phyloP scores from a whole-genome alignment of 64 coral and sea anemone species.

The Platygyra sinensis region DNA sequence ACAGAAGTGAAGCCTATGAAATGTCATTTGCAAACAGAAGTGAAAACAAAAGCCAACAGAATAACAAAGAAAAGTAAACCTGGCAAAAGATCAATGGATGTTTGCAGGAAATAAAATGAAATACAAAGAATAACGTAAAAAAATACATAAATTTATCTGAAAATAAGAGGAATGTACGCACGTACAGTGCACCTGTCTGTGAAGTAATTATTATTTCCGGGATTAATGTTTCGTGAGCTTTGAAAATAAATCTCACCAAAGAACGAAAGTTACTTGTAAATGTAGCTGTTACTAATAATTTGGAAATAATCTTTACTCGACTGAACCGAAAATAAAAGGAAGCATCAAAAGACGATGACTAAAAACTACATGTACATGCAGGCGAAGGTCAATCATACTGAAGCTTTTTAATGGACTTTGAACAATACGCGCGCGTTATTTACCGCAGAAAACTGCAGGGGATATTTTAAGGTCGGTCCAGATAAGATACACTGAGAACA shows the following conservation, averaged over 20 bases:
- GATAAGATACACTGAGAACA: background rate
- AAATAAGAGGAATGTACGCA: background rate
- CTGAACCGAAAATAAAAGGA: no score
- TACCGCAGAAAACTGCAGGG: background rate
- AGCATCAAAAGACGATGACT: no score
- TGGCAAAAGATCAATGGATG: background rate
- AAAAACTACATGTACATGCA: background rate
- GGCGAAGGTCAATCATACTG: background rate
- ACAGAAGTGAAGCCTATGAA: background rate
- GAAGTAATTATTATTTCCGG: no score
- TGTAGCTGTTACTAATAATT: no score
- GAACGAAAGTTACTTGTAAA: no score
- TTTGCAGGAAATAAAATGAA: background rate
- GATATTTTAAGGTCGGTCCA: background rate
- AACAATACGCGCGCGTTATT: background rate
- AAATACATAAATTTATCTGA: background rate
- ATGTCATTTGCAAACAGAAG: conserved; percentile 5
- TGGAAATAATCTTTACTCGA: no score
- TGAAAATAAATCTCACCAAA: no score
- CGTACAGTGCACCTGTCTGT: background rate
- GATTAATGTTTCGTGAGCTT: no score
- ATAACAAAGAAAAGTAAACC: background rate
- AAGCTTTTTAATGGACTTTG: background rate
- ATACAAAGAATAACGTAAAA: background rate
- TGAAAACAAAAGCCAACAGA: background rate